Base-by-base conservation (phyloP, 2,797 vertebrate species). In the Anas georgica region DNA sequence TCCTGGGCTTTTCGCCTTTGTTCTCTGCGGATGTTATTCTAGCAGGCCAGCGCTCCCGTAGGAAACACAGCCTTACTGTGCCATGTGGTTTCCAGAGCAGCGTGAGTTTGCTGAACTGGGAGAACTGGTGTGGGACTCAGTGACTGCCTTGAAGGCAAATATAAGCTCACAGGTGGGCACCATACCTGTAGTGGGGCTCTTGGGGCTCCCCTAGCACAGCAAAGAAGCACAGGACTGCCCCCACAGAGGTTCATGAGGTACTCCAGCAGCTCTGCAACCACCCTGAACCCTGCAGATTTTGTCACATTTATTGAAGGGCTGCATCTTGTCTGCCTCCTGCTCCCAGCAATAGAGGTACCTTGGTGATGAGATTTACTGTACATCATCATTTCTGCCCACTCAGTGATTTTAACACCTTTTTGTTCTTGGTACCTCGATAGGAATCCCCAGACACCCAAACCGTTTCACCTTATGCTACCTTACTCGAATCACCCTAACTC, bases 1-100 rank as follows among this genome's bases (percentile, higher is more conserved):
- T 70, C 50, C 7, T 17, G 23, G 21, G 43, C 48, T 73, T 86
- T 70, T 33, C 5, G 69, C 80, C 60, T 95, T 94, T 88, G 80
- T 86, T 83, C 93, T 89, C 46, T 8, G 6, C 3, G 17, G 82
- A 92, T 83, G 76, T 92, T 72, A 39, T 87, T 60, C 62, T n/a
- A 35, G 83, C 0, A 4, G 74, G 55, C 37, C 33, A 50, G 52
- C 0, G 0, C 54, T 88, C 86, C 86, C 1, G 1, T 48, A 35
- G 6, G 93, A 94, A 88, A 48, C 45, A 6, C 5, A 17, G 75
- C 81, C 81, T 68, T 29, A 41, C 46, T 46, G 10, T 66, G 33
- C 22, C 6, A 0, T 83, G 90, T 64, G 66, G 76, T 84, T 87
- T 83, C 76, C 90, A 74, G 56, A 43, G 56, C 1, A 1, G 33